Percentiles rank a stretch among this genome's conserved stretches.
These are phyloP conservation scores for Mya arenaria DNA, from an alignment of 1,140 invertebrate genomes.

Conservation along the genomic window DNA sequence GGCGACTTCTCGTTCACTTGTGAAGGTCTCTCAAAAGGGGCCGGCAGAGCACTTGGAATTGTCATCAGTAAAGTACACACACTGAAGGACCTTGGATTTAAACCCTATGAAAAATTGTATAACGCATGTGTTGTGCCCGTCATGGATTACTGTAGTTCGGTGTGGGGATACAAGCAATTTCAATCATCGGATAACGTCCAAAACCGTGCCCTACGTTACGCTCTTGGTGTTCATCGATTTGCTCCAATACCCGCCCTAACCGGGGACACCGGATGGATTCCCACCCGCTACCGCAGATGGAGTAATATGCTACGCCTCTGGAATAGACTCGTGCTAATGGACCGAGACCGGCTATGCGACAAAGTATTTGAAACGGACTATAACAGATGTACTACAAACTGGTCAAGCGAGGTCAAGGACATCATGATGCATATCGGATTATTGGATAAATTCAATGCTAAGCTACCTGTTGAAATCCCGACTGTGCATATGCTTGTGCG, in stretches of 20 bases:
- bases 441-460: not conserved
- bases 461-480: too few species aligned
- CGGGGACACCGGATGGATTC: conserved; percentile 11
- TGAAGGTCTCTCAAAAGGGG: conserved; percentile 36
- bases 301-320: conserved; percentile 18
- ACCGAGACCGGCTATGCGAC: conserved; percentile 17
- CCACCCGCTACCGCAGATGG: not conserved
- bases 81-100: conserved; percentile 17
- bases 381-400: conserved; percentile 18
- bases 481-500: too few species aligned
- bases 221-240: conserved; percentile 51
- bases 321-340: conserved; percentile 9
- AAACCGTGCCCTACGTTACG: conserved; percentile 43
- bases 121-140: conserved; percentile 48
- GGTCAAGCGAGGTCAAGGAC: conserved; percentile 30
- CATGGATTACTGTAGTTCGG: conserved; percentile 41
- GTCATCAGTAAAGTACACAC: conserved; percentile 37
- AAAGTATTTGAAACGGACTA: conserved; percentile 26
- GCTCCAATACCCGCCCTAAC: conserved; percentile 17
- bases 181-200: conserved; percentile 47
- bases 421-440: not conserved
- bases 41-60: conserved; percentile 31
- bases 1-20: too few species aligned
- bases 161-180: conserved; percentile 51
- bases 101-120: conserved; percentile 52